These are phyloP conservation scores for Bimastos eiseni DNA, from an alignment of 2,888 invertebrate genomes.

Conservation along the genomic window DNA sequence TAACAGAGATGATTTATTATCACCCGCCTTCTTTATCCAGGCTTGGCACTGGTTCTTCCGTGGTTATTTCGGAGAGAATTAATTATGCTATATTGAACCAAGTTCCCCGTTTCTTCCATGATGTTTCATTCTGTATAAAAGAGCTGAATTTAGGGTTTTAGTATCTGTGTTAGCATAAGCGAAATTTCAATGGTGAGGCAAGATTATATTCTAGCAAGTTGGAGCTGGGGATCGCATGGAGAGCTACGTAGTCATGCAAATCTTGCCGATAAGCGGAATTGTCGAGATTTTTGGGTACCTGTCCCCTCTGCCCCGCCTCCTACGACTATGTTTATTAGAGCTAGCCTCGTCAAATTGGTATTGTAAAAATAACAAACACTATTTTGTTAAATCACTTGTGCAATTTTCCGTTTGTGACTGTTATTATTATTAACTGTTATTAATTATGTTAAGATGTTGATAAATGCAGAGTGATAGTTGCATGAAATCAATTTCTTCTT, in stretches of 20 bases:
- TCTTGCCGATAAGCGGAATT: too few species aligned
- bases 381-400: neutral
- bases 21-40: too few species aligned
- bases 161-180: neutral
- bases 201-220: too few species aligned
- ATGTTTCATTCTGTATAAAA: neutral
- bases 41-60: too few species aligned
- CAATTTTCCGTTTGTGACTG: neutral
- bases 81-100: neutral
- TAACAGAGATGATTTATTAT: too few species aligned
- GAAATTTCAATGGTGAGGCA: too few species aligned
- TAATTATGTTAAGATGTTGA: neutral
- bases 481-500: neutral
- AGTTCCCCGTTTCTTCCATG: neutral
- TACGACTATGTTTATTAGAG: too few species aligned
- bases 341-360: neutral
- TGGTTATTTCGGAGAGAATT: neutral
- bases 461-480: neutral
- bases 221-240: too few species aligned
- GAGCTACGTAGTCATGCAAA: too few species aligned
- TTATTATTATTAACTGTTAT: too few species aligned
- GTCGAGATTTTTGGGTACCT: too few species aligned
- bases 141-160: neutral
- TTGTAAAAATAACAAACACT: constrained; percentile 1
- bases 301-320: too few species aligned